These are phyloP conservation scores for Creontiades dilutus DNA, from an alignment of 2,888 invertebrate genomes.

Conservation along the genomic window DNA sequence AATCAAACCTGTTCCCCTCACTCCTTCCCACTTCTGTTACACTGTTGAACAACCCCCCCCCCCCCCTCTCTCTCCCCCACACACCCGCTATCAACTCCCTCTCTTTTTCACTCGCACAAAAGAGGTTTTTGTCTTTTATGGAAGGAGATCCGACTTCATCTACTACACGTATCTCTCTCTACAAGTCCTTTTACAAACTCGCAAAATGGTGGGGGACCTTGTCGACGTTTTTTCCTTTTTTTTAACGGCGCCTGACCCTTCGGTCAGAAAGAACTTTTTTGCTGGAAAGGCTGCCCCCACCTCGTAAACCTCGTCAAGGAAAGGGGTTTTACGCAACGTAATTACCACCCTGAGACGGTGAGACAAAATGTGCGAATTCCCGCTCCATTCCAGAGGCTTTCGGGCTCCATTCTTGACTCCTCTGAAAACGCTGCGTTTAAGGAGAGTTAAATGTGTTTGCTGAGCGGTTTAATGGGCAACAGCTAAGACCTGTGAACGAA, in stretches of 20 bases:
- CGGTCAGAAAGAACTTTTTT: slow-evolving; percentile 30
- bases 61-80: not conserved
- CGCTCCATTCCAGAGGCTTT: not conserved
- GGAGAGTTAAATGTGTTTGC: no score
- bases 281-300: not conserved
- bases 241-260: not conserved
- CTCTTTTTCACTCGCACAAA: not conserved
- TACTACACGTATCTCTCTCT: slow-evolving; percentile 18
- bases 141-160: slow-evolving; percentile 44
- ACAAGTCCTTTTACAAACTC: slow-evolving; percentile 8
- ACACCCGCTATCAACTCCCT: not conserved
- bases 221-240: not conserved
- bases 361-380: slow-evolving; percentile 39
- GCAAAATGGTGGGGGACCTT: not conserved
- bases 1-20: slow-evolving; percentile 61
- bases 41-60: not conserved
- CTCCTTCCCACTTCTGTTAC: not conserved
- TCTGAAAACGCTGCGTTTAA: not conserved
- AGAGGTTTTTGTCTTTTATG: slow-evolving; percentile 57
- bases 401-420: slow-evolving; percentile 25
- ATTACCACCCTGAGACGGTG: not conserved
- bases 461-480: no score
- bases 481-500: no score
- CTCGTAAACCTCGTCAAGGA: slow-evolving; percentile 39
- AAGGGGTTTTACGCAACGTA: slow-evolving; percentile 20